Evolutionary conservation across 2,888 invertebrate species (phyloP).

Genomic region (Hylaea fasciaria): DNA sequence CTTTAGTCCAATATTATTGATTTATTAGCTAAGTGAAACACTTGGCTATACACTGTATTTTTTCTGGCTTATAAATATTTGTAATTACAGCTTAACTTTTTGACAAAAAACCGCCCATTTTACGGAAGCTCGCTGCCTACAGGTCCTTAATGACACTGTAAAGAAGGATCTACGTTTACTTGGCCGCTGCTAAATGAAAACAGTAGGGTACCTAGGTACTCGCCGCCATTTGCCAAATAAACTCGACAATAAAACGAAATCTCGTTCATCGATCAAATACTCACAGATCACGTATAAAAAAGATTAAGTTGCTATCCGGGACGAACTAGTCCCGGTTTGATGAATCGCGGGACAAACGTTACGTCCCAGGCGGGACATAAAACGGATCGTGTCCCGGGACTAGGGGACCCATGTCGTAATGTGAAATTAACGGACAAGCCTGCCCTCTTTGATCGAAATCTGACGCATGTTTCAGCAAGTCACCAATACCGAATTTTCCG

Average conservation of each 20-base stretch:
- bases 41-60: too few species aligned
- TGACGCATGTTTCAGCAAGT: too few species aligned
- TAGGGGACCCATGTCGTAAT: neutral
- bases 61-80: too few species aligned
- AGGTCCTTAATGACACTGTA: neutral
- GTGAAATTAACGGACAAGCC: neutral
- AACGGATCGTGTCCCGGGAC: conserved; percentile 2
- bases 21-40: too few species aligned
- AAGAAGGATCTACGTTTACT: conserved; percentile 7
- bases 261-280: conserved; percentile 27
- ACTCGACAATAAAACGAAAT: conserved; percentile 25
- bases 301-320: conserved; percentile 9
- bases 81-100: too few species aligned
- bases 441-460: neutral
- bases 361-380: conserved; percentile 20
- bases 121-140: too few species aligned
- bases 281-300: conserved; percentile 13
- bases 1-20: too few species aligned
- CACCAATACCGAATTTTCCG: too few species aligned
- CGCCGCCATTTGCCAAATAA: conserved; percentile 4
- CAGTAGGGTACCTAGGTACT: neutral
- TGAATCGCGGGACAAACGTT: conserved; percentile 28
- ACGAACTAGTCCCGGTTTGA: conserved; percentile 19
- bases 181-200: conserved; percentile 9
- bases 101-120: too few species aligned